phyloP scores from a whole-genome alignment of 2,888 invertebrate species.

The Pecten maximus region DNA sequence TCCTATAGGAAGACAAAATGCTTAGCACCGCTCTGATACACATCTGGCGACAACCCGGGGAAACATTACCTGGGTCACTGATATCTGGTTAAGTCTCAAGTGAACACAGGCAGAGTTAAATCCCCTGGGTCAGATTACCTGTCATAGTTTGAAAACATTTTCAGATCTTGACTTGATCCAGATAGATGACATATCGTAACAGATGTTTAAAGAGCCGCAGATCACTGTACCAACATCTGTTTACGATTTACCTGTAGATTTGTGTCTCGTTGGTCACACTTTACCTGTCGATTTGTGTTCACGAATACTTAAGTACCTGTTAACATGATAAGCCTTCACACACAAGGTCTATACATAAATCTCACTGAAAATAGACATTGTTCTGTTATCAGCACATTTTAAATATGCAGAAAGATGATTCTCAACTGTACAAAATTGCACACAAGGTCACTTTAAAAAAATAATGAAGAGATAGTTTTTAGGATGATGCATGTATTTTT shows the following conservation, averaged over 20 bases:
- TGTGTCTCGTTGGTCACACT: neutral
- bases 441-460: too few relatives aligned
- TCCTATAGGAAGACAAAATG: neutral
- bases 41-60: neutral
- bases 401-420: neutral
- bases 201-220: neutral
- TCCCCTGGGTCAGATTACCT: constrained; percentile 15
- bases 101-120: constrained; percentile 4
- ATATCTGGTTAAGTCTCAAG: neutral
- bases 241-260: neutral
- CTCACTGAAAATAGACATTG: neutral
- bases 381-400: neutral
- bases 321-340: constrained; percentile 5
- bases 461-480: too few relatives aligned
- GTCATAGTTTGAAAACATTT: constrained; percentile 2
- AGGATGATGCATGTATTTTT: too few relatives aligned
- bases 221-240: neutral
- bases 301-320: neutral
- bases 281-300: neutral
- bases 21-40: constrained; percentile 30
- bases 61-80: neutral
- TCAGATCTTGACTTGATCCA: neutral
- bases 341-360: neutral
- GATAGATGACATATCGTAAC: neutral
- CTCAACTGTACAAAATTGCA: neutral